These are phyloP conservation scores for Acanthornis magna DNA, from an alignment of 2,797 vertebrate species.

Conservation along the genomic window DNA sequence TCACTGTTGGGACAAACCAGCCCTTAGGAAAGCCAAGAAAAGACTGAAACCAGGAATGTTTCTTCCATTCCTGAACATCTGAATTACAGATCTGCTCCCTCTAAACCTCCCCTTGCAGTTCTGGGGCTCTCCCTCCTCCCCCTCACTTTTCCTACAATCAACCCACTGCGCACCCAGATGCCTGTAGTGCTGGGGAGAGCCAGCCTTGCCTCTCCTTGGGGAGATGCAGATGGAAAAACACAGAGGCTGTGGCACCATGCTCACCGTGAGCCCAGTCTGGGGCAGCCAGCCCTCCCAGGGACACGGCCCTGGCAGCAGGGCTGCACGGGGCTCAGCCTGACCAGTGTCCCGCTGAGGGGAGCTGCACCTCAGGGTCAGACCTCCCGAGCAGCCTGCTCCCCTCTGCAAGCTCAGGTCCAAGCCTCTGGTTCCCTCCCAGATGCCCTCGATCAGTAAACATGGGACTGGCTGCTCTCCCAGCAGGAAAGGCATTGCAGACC, in stretches of 20 bases:
- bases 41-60: background rate
- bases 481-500: background rate
- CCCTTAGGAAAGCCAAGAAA: background rate
- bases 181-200: fast-evolving
- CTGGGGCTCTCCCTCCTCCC: background rate
- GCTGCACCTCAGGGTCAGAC: fast-evolving
- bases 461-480: background rate
- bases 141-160: background rate
- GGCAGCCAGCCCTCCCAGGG: background rate
- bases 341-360: fast-evolving
- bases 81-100: background rate
- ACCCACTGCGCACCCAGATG: fast-evolving
- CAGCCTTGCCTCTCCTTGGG: background rate
- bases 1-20: background rate
- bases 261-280: background rate
- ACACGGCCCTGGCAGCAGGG: background rate
- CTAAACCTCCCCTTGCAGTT: background rate
- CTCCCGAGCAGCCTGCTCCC: background rate
- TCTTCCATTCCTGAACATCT: background rate
- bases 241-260: fast-evolving
- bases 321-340: fast-evolving
- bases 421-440: background rate
- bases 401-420: background rate
- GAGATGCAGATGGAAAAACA: background rate
- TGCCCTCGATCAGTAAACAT: fast-evolving